phyloP scores from a whole-genome alignment of 2,888 invertebrate species.

The Oscheius onirici region DNA sequence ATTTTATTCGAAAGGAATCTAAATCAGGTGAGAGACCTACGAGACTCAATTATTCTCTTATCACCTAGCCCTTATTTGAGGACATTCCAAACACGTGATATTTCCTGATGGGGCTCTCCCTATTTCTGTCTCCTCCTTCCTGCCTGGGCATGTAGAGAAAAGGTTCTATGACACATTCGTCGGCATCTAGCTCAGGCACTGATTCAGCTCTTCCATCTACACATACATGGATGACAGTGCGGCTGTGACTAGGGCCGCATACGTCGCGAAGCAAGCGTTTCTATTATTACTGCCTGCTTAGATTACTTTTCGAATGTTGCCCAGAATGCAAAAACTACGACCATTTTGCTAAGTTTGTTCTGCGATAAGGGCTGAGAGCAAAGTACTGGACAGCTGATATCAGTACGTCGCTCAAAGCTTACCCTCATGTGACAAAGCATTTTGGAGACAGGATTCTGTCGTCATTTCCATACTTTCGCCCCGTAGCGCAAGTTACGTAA shows the following conservation, averaged over 20 bases:
- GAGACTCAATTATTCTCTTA: background rate
- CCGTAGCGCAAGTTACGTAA: conserved; percentile 5
- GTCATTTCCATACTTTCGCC: background rate
- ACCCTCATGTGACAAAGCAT: conserved; percentile 3
- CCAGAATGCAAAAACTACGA: too few species aligned
- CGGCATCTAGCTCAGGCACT: conserved; percentile 29
- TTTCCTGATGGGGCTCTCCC: background rate
- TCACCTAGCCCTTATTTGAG: background rate
- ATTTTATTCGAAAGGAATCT: background rate
- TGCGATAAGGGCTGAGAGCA: conserved; percentile 14
- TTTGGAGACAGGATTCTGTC: background rate
- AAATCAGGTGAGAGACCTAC: background rate
- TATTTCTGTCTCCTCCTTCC: background rate
- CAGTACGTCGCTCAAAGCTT: conserved; percentile 3
- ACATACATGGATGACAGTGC: conserved; percentile 29
- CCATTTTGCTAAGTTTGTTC: background rate
- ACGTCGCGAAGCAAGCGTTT: background rate
- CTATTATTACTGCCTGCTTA: too few species aligned
- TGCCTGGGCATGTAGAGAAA: background rate
- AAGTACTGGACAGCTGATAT: conserved; percentile 22
- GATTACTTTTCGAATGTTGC: too few species aligned
- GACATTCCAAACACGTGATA: too few species aligned
- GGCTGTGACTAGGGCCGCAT: conserved; percentile 7
- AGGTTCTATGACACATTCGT: conserved; percentile 19
- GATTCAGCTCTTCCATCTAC: conserved; percentile 28